Evolutionary conservation across 2,888 invertebrate genomes (phyloP), one percentile per base, ranked within the genome.

Genomic region (Bellardia pandia): DNA sequence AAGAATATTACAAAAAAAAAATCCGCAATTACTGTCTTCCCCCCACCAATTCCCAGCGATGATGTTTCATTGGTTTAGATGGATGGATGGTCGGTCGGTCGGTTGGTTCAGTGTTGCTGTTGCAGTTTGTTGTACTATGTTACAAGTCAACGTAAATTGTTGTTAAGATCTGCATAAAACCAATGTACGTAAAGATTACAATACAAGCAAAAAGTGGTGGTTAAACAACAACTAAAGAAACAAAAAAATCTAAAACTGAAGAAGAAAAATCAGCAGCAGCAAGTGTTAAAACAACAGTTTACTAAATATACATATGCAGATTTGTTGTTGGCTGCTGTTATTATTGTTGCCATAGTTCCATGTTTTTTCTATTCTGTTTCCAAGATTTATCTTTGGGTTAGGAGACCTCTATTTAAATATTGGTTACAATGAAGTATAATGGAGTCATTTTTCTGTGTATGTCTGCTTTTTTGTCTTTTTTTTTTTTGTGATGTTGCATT

Each of bases 261-360:
- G 42, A 45, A 66, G 58, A 45, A 60, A 56, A 72, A 81, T 68
- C 62, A 76, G 40, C 71, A 74, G 79, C 64, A 86, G 85, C 88
- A 88, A 87, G 89, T 89, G 89, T 87, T 89, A 89, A 89, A 89
- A 89, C 89, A 89, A 89, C 89, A 88, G 88, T 89, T 89, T 85
- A 82, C 85, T 79, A 86, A 88, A 86, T 88, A 86, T 23, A 23
- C 23, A 23, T 88, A 89, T 87, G 86, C 86, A 74, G 71, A 68
- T 81, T 86, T 79, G 48, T 87, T 86, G 62, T 69, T 85, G 37
- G 37, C 37, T 37, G 37, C 37, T 37, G 37, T 5, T 48, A 45
- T 82, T 58, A 37, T 37, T 64, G 51, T n/a, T 53, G 77, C 37
- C 37, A 37, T 37, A 37, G 37, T 37, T 37, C 6, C 6, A 0